Conservation (phyloP, 92 coral and sea anemone species). For the Palythoa caribaeorum region DNA sequence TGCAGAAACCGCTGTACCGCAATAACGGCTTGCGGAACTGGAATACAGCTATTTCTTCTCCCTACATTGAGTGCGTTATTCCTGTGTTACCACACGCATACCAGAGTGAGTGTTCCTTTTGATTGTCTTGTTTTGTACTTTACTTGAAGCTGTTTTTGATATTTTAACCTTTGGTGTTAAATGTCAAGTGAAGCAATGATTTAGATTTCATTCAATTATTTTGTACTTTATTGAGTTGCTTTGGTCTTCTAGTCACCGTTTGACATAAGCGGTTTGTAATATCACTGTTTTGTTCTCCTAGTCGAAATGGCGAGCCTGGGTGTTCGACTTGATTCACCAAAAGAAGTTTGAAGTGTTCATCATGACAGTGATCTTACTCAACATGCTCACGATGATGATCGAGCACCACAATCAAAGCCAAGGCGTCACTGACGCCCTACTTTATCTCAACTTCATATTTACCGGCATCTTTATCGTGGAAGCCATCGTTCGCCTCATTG, state of each 20-base stretch:
- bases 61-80: no score
- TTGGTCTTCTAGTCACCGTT: neutral
- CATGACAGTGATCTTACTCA: slow-evolving; percentile 91
- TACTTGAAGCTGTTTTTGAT: no score
- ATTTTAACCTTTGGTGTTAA: no score
- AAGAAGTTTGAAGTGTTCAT: slow-evolving; percentile 95
- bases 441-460: slow-evolving; percentile 87
- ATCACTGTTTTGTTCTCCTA: slow-evolving; percentile 24
- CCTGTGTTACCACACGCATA: no score
- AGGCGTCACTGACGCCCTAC: slow-evolving; percentile 72
- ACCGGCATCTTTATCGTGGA: slow-evolving; percentile 92
- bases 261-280: neutral
- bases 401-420: slow-evolving; percentile 87
- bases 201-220: neutral
- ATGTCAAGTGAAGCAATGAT: no score
- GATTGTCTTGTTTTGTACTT: no score
- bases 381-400: slow-evolving; percentile 97
- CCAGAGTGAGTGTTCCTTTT: no score
- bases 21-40: no score
- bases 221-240: neutral
- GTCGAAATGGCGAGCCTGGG: slow-evolving; percentile 91
- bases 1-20: no score
- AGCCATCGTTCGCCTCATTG: slow-evolving; percentile 87
- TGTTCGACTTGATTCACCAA: slow-evolving; percentile 90
- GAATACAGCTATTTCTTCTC: no score